Percentiles rank a stretch among this genome's conserved stretches.
Evolutionary conservation across 2,113 vertebrate genomes (phyloP).

Genomic region (Myrmophylax atrothorax): DNA sequence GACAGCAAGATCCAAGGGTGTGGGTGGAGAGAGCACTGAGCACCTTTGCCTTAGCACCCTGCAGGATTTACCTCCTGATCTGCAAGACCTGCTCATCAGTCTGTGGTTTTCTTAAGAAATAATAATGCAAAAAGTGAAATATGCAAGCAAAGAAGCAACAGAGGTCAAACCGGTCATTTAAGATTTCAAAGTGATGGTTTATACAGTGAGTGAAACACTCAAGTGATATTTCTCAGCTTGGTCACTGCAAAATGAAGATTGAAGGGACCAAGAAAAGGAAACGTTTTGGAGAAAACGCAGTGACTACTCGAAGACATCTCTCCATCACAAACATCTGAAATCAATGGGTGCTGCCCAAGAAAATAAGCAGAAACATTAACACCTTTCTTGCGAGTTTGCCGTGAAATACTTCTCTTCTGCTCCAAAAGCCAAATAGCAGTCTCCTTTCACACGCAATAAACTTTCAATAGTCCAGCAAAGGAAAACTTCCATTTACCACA

Average conservation of each 20-base stretch:
- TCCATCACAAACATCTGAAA: background rate
- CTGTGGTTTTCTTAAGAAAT: background rate
- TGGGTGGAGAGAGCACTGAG: background rate
- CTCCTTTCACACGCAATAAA: conserved; percentile 22
- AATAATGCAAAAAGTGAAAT: background rate
- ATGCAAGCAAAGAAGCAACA: background rate
- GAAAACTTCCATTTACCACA: conserved; percentile 22
- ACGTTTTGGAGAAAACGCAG: background rate
- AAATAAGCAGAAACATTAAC: background rate
- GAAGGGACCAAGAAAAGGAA: conserved; percentile 6
- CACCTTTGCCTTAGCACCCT: background rate
- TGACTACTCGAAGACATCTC: background rate
- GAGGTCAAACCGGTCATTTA: background rate
- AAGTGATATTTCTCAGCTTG: background rate
- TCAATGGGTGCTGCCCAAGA: background rate
- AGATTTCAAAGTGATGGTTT: conserved; percentile 21
- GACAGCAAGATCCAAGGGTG: background rate
- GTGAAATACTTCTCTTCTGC: background rate
- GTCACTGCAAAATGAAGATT: conserved; percentile 18
- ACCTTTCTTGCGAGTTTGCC: background rate
- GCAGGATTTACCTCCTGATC: background rate
- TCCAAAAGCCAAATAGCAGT: conserved; percentile 14
- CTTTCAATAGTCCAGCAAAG: conserved; percentile 37
- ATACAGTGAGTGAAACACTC: background rate
- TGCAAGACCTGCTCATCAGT: background rate